Evolutionary conservation across 2,113 vertebrate genomes (phyloP).

Genomic region (Leucoraja erinaceus): DNA sequence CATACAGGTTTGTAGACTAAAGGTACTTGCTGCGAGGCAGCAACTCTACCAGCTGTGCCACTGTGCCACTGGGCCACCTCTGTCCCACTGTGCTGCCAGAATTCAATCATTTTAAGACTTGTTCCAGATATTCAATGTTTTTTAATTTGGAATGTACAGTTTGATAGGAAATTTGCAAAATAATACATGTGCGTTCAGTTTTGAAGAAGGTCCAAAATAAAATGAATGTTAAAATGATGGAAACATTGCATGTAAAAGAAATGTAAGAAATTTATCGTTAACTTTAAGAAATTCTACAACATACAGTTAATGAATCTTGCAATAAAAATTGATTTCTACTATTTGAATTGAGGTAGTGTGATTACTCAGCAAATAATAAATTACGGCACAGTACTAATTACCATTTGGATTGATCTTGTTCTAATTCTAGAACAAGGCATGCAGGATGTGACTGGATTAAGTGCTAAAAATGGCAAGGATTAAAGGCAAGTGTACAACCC

Average conservation of each 20-base stretch:
- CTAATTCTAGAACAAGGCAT: conserved; percentile 71
- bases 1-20: no score
- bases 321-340: conserved; percentile 84
- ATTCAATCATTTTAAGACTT: no score
- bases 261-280: not conserved
- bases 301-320: conserved; percentile 75
- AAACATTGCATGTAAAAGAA: not conserved
- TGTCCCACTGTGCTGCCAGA: no score
- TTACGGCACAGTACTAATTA: conserved; percentile 77
- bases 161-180: not conserved
- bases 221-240: not conserved
- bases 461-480: conserved; percentile 42
- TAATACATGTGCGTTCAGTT: not conserved
- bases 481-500: not conserved
- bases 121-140: not conserved
- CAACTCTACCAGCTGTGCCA: no score
- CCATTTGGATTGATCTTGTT: conserved; percentile 79
- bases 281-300: conserved; percentile 62
- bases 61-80: no score
- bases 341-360: conserved; percentile 81
- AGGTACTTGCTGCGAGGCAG: no score
- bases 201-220: not conserved
- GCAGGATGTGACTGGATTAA: conserved; percentile 75
- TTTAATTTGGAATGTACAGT: not conserved
- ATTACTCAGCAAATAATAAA: conserved; percentile 80